Percentiles rank a stretch among this genome's conserved stretches.
These are phyloP conservation scores for Bubalus kerabau DNA, from an alignment of 2,113 vertebrate species.

Conservation along the genomic window DNA sequence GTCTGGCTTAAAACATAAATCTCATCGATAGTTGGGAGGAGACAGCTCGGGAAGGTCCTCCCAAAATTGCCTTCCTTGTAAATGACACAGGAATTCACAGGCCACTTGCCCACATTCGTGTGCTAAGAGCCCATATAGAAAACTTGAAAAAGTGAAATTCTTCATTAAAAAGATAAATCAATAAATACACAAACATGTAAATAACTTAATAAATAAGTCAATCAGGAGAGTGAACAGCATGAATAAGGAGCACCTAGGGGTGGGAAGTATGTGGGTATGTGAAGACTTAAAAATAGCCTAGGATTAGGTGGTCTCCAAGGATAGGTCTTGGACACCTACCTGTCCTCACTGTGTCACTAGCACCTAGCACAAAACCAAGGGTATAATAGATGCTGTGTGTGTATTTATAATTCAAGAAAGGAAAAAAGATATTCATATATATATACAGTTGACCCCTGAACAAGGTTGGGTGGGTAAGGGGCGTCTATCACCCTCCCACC, in stretches of 20 bases:
- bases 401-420: not conserved
- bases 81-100: not conserved
- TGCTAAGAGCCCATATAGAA: not conserved
- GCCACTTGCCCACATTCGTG: not conserved
- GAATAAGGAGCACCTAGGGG: not conserved
- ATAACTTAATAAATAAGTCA: not conserved
- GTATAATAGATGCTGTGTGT: not conserved
- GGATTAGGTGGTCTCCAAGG: not conserved
- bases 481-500: not conserved
- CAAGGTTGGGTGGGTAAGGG: not conserved
- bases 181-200: not conserved
- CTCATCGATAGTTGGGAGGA: not conserved
- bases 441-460: not conserved
- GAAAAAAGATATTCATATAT: not conserved
- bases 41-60: not conserved
- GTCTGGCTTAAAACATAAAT: not conserved
- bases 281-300: not conserved
- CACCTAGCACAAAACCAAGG: not conserved
- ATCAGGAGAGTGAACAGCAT: not conserved
- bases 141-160: not conserved
- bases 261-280: not conserved
- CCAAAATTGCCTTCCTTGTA: not conserved
- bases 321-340: not conserved
- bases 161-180: constrained; percentile 16
- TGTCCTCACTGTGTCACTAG: not conserved